Base-by-base conservation (phyloP, 1,140 invertebrate species). In the Bombus superbus region DNA sequence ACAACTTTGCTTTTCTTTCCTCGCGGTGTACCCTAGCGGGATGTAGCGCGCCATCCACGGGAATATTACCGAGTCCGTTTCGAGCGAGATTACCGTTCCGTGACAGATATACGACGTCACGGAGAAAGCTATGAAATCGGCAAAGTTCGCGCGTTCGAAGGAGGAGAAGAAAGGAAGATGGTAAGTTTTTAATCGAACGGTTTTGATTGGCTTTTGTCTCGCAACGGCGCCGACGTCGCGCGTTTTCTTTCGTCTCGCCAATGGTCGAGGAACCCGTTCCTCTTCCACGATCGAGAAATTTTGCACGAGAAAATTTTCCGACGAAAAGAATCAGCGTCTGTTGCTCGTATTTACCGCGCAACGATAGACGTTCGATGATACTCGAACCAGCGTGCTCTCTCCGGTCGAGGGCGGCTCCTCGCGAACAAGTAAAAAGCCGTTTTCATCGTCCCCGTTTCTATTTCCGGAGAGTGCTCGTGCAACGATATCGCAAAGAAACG, bases 1-100 rank as follows among this genome's bases (percentile, higher is more conserved):
- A 53, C 72, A 75, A 75, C 81, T 83, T 83, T 73, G 44, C 81
- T 53, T 38, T 25, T 62, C n/a, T 83, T 83, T 75, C 57, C 72
- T 64, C 47, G 40, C 72, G 40, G 72, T 32, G 32, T 53, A 75
- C 59, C 79, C 53, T n/a, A 6, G 38, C n/a, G 13, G 32, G 32
- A 32, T 71, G 13, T 18, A 11, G 79, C 79, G 42, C 78, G 78
- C 35, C 35, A 44, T 35, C 38, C 79, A 68, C 47, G 42, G 28
- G 15, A 59, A 57, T 81, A 81, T 81, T 72, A 69, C 44, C 32
- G 32, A 32, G 32, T 32, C 32, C 57, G 47, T 35, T 64, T 42
- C 10, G 22, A 68, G 62, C 8, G 77, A 35, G 77, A 68, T 68
- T 68, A 66, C 77, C 0, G 77, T 69, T 80, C 32, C 64, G 13